Evolutionary conservation across 2,797 vertebrate genomes (phyloP).

Genomic region (Melopsittacus undulatus): DNA sequence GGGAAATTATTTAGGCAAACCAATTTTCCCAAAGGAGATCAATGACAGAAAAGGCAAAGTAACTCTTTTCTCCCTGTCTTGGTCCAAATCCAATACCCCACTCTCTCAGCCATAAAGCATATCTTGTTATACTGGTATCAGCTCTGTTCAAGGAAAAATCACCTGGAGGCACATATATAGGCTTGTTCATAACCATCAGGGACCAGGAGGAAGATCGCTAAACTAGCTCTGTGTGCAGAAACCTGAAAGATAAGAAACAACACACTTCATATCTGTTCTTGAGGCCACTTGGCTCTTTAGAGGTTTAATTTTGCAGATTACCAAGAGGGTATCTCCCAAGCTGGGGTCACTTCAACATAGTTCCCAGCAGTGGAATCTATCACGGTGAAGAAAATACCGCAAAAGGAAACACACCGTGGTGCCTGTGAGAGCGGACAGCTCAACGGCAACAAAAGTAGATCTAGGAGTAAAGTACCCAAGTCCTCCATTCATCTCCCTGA

Average conservation of each 20-base stretch:
- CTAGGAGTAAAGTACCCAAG: neutral
- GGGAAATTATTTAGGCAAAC: constrained; percentile 4
- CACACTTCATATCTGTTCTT: neutral
- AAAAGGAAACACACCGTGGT: fast-evolving
- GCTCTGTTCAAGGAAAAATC: neutral
- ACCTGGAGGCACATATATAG: neutral
- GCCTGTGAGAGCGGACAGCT: neutral
- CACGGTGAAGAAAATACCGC: neutral
- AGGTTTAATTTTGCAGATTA: constrained; percentile 30
- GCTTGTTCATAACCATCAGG: constrained; percentile 9
- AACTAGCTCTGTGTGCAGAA: neutral
- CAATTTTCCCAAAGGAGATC: neutral
- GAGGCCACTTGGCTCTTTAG: neutral
- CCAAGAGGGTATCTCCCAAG: neutral
- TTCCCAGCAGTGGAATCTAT: constrained; percentile 11
- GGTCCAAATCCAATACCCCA: neutral
- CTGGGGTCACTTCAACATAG: neutral
- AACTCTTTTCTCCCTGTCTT: neutral
- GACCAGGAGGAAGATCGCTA: neutral
- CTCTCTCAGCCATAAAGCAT: neutral
- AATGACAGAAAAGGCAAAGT: neutral
- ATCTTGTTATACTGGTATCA: neutral
- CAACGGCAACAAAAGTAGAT: neutral
- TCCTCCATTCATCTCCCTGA: neutral
- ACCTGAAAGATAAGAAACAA: neutral